Conservation (phyloP, 2,113 vertebrate species). For the Columbina picui region DNA sequence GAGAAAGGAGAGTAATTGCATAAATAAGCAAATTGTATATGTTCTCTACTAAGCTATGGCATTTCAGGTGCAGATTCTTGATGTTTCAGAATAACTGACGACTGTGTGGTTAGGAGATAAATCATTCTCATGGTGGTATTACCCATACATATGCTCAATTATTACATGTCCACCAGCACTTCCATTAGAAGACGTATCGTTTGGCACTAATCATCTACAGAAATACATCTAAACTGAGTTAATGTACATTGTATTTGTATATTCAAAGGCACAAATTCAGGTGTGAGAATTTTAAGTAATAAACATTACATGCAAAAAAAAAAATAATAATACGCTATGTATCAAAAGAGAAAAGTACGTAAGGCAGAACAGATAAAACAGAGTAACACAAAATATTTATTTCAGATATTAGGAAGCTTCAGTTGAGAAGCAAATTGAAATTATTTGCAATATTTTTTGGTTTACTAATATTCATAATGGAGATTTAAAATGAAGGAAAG, state of each 20-base stretch:
- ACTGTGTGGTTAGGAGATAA: not conserved
- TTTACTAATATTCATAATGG: not conserved
- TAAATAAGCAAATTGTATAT: not conserved
- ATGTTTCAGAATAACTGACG: not conserved
- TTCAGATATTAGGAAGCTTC: not conserved
- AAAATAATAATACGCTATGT: not conserved
- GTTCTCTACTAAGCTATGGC: not conserved
- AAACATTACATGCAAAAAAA: not conserved
- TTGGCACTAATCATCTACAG: not conserved
- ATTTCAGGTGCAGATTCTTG: not conserved
- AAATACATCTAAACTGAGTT: not conserved
- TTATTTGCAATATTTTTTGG: not conserved
- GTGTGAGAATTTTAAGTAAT: not conserved
- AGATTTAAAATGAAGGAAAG: not conserved
- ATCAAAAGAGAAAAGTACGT: not conserved
- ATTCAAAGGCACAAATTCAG: not conserved
- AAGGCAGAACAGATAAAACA: not conserved
- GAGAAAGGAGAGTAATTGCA: not conserved
- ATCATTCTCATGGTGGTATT: not conserved
- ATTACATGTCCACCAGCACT: not conserved
- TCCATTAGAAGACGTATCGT: not conserved
- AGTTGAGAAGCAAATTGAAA: not conserved
- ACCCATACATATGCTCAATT: not conserved
- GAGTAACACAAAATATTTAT: accelerated
- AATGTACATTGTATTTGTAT: not conserved